Evolutionary conservation across 2,113 vertebrate genomes (phyloP), one percentile per base, ranked within the genome.

Genomic region (Rhinolophus sinicus): DNA sequence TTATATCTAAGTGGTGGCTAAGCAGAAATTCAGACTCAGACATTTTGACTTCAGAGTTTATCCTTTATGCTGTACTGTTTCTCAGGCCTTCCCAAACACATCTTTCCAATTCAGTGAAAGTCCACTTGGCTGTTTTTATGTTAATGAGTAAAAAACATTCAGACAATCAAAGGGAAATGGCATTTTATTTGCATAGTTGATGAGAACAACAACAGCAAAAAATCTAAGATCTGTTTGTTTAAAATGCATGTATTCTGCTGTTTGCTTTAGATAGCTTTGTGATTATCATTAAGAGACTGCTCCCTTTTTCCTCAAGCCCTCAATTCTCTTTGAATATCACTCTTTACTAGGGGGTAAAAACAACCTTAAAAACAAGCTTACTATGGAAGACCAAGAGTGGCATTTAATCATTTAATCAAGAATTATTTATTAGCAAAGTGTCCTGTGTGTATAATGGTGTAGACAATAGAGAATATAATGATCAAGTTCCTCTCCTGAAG

Each of bases 171-270:
- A 88, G 84, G 76, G 65, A 96, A 94, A 93, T 88, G 73, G 30
- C 30, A 95, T 92, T 95, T 94, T 96, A 96, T 96, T 98, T 97
- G 90, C 90, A 97, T 97, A 93, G 84, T 60, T 95, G 72, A 96
- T 97, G 88, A 96, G 88, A 95, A 88, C 33, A 96, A 69, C 64
- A 94, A 35, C 30, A 69, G 24, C 24, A 73, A 35, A 90, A 90
- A 62, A 21, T 69, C 70, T 84, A 76, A 90, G 52, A 65, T 89
- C 60, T 95, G n/a, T 96, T 96, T 88, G 60, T 96, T 97, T 90
- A 94, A 98, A 97, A 97, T 97, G 93, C 90, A 96, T 92, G 88
- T 93, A 93, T 78, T 98, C 84, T 76, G 35, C 62, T 97, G 50
- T 93, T 94, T 95, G 81, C 28, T 96, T 87, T 56, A 56, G 78